Evolutionary conservation across 2,797 vertebrate species (phyloP), one percentile per base, ranked within the genome.

Genomic region (Oryzias sinensis): DNA sequence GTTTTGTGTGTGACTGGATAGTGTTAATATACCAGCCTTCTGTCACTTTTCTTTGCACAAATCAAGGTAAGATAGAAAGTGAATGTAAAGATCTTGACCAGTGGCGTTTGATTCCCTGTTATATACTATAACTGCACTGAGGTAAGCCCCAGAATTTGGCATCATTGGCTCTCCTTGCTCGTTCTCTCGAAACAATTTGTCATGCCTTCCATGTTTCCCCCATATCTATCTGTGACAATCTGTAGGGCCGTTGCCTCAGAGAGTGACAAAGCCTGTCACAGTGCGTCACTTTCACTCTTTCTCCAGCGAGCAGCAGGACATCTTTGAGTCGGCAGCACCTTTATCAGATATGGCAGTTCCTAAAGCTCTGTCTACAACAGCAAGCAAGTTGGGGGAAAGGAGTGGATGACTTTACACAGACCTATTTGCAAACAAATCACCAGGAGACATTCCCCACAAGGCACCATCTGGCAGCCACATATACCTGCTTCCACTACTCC

Each of bases 351-450:
- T 86, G 87, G 89, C 86, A 82, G 76, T 83, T 86, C 84, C 74
- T 80, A 73, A 88, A 90, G 83, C 77, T 76, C 71, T 80, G 62
- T 60, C 68, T 79, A 77, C 63, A 82, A 81, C 76, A 72, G 74
- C 76, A 68, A 71, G 84, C 63, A 68, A 80, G 84, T 85, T 58
- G 68, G 76, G 79, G 63, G 68, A 82, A 49, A 76, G 74, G 59
- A 80, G 72, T 45, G 66, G 65, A 65, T 53, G 72, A 81, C 82
- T 87, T 82, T 78, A 82, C 74, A 75, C 73, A 88, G 80, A 85
- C 81, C 83, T 85, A 88, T 90, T 89, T 91, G 87, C 89, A 89
- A 88, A 89, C 85, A 90, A 85, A 87, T 88, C 87, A 80, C 87
- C 74, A 66, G 84, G 81, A 89, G 85, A 87, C 79, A 85, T 86